Evolutionary conservation across 2,113 vertebrate species (phyloP).

Genomic region (Piprites chloris): DNA sequence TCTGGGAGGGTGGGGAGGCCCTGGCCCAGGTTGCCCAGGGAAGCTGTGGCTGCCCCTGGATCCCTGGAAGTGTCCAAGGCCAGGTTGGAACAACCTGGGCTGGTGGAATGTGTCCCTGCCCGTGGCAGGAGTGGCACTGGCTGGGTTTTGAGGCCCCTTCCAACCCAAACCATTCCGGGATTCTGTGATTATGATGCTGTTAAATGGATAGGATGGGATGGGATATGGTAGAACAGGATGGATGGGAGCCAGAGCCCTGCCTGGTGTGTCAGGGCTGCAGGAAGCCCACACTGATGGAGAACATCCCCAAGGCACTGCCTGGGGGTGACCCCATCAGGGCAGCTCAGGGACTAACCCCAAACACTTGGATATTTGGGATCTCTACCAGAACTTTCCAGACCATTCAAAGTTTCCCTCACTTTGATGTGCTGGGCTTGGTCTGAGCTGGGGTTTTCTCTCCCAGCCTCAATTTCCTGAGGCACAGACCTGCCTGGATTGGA

Average conservation of each 20-base stretch:
- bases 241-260: neutral
- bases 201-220: neutral
- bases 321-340: fast-evolving
- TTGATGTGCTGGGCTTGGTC: fast-evolving
- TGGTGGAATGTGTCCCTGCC: neutral
- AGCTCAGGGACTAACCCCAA: neutral
- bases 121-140: neutral
- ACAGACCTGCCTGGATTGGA: neutral
- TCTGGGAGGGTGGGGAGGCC: neutral
- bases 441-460: neutral
- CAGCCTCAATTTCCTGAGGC: neutral
- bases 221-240: too few species aligned
- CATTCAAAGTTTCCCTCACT: neutral
- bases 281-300: fast-evolving
- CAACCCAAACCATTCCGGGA: neutral
- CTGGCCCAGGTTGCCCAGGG: neutral
- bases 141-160: neutral
- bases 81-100: neutral
- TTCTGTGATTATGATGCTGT: neutral
- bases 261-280: neutral
- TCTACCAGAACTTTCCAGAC: neutral
- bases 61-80: neutral
- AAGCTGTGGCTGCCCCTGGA: neutral
- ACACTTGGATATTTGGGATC: neutral
- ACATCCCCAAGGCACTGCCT: neutral